Base-by-base conservation (phyloP, 2,113 vertebrate species). In the Cheilinus undulatus region DNA sequence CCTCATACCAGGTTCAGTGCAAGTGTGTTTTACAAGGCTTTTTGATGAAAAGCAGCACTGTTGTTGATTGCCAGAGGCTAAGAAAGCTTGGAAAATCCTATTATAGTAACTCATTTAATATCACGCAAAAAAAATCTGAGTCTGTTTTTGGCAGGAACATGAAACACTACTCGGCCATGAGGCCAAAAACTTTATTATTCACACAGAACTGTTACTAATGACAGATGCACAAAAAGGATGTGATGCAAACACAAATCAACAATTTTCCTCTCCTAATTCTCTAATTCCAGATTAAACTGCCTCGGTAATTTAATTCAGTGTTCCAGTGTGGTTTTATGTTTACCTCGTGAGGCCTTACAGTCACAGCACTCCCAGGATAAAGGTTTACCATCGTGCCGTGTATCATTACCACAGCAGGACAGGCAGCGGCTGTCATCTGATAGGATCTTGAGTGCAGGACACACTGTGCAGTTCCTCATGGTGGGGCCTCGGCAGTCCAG, bases 401-500 rank as follows among this genome's bases (percentile, higher is more conserved):
- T 70, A n/a, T 86, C 53, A 5, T 87, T 62, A 43, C 79, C 89
- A 78, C 97, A 99, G 78, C 98, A 99, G 48, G 34, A 87, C 56
- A 99, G 84, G 75, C 98, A 99, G 69, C 94, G 95, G 24, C 93
- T 86, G 10, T 96, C 93, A 0, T 96, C 93, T 38, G 94, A 85
- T 23, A 97, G 82, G 28, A 94, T 54, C 78, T 89, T 87, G 40
- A 71, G 26, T 3, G 93, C 92, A 0, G 91, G 94, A 11, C 97
- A 99, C 50, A 81, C 17, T 0, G 95, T 97, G 84, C 98, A 99
- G 86, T 96, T 94, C 68, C 84, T 53, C 20, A 53, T 50, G 0
- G 96, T 88, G 0, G 95, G 93, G 7, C 98, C 97, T 36, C 94
- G 95, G 86, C 98, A 99, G 77, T 95, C 94, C 0, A 78, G 1